phyloP scores from a whole-genome alignment of 35 echinoderm and acorn worm species.

The Lytechinus pictus region DNA sequence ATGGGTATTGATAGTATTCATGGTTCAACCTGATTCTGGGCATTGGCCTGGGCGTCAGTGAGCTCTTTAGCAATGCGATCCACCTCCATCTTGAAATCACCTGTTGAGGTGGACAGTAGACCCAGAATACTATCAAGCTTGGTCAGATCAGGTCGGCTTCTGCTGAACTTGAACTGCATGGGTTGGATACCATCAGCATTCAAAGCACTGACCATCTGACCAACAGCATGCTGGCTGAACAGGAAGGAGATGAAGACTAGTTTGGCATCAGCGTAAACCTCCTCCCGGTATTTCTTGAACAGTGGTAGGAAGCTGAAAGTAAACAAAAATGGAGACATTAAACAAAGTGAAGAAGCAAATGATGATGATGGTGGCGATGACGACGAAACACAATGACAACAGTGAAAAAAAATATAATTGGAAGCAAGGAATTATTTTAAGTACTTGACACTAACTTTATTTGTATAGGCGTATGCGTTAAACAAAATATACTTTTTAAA shows the following conservation, averaged over 20 bases:
- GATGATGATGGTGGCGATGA: too few species aligned
- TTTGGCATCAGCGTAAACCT: constrained; percentile 67
- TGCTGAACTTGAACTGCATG: constrained; percentile 78
- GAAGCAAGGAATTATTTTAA: too few species aligned
- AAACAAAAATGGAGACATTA: neutral
- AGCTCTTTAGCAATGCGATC: constrained; percentile 22
- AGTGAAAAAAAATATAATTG: too few species aligned
- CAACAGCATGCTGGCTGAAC: constrained; percentile 52
- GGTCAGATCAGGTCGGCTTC: constrained; percentile 70
- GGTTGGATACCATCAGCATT: constrained; percentile 55
- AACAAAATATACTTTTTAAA: too few species aligned
- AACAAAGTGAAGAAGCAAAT: too few species aligned
- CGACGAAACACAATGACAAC: too few species aligned
- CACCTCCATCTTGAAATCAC: constrained; percentile 71
- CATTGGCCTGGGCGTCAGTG: neutral
- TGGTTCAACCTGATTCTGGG: neutral
- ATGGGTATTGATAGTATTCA: neutral
- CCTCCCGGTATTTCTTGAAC: constrained; percentile 83
- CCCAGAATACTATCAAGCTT: constrained; percentile 91
- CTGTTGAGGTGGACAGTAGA: constrained; percentile 65
- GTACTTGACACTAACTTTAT: too few species aligned
- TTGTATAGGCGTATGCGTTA: too few species aligned
- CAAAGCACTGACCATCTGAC: constrained; percentile 73
- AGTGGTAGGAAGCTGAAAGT: constrained; percentile 66
- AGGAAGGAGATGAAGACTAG: constrained; percentile 98